Evolutionary conservation across 2,113 vertebrate genomes (phyloP).

Genomic region (Cyprinodon brontotheroides): DNA sequence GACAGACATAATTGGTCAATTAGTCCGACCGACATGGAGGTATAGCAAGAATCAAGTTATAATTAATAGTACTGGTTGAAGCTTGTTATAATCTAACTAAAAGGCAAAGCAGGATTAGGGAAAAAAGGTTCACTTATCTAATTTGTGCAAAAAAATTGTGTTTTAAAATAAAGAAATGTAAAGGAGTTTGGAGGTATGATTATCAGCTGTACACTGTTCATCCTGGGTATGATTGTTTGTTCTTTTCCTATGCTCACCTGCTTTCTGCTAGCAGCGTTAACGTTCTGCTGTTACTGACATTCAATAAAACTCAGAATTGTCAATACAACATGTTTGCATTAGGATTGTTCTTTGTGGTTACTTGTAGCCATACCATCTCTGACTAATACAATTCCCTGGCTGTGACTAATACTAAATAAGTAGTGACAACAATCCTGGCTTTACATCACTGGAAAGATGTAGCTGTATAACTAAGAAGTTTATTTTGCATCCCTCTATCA

Average conservation of each 20-base stretch:
- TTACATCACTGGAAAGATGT: constrained; percentile 14
- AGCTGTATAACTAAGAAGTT: constrained; percentile 28
- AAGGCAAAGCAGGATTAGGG: background rate
- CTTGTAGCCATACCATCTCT: constrained; percentile 12
- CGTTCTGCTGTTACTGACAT: constrained; percentile 24
- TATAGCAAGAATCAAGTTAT: background rate
- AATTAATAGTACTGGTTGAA: background rate
- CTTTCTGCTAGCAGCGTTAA: constrained; percentile 35
- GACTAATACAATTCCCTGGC: constrained; percentile 14
- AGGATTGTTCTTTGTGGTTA: constrained; percentile 34
- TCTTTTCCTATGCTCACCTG: constrained; percentile 48
- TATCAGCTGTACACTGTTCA: background rate
- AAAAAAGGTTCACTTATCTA: background rate
- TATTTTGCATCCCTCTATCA: constrained; percentile 36
- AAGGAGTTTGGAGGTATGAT: background rate
- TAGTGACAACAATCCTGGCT: constrained; percentile 7
- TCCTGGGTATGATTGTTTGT: constrained; percentile 50
- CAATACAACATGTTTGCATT: constrained; percentile 44
- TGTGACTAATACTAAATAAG: constrained; percentile 10
- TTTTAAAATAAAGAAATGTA: background rate
- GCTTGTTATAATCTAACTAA: background rate
- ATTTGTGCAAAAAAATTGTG: background rate
- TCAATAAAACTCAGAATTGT: constrained; percentile 49
- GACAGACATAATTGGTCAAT: background rate
- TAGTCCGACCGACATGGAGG: background rate